Base-by-base conservation (phyloP, 2,113 vertebrate species). In the Acanthochromis polyacanthus region DNA sequence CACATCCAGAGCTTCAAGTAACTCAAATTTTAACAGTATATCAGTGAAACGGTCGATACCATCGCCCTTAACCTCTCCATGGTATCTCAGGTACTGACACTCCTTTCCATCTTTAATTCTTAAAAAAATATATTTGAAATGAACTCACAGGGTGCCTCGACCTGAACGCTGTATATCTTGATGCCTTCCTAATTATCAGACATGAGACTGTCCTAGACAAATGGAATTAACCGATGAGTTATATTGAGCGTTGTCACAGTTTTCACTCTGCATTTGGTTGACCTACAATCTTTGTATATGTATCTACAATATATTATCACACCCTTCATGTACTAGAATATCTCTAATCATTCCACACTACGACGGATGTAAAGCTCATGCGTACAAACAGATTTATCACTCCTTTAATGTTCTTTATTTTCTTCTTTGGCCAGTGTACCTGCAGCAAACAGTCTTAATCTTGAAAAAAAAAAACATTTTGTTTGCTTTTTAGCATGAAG, bases 111-210 rank as follows among this genome's bases (percentile, higher is more conserved):
- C 51, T 52, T 61, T 80, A 15, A 78, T 30, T 59, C 52, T 60
- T 28, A 4, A 38, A 46, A 25, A 25, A 51, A 69, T 68, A 43
- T 20, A 64, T 43, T 61, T 71, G 16, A 83, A 64, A 66, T 69
- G 3, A 78, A 74, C 69, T 83, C 83, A 81, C 63, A 56, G 55
- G 71, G 61, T 92, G 90, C 89, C 88, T 93, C 75, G 8, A 75
- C 73, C 78, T 77, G 70, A 90, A 83, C 43, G 52, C 70, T 89
- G 82, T 87, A 63, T 63, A 67, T 72, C 53, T 23, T 53, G 40
- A 71, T 70, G 58, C 68, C 69, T 78, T 85, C 56, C 20, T 36
- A 12, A 82, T 86, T 19, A 65, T 60, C 56, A 65, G 45, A 48
- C 25, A 20, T 60, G 6, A 2, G 28, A 60, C 50, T 38, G 25